Evolutionary conservation across 2,113 vertebrate genomes (phyloP).

Genomic region (Phrynosoma platyrhinos): DNA sequence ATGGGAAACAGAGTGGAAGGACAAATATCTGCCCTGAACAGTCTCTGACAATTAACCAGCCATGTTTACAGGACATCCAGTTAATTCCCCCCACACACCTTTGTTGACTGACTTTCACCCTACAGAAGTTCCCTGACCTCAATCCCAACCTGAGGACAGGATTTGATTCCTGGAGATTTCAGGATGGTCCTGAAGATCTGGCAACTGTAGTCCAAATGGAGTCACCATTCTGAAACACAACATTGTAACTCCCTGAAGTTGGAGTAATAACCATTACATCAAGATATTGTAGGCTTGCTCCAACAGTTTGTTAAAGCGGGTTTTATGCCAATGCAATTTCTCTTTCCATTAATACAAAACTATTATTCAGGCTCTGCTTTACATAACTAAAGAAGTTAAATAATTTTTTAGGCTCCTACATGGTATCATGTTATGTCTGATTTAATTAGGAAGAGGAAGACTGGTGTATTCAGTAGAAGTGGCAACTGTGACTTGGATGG

Average conservation of each 20-base stretch:
- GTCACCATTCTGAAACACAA: too few species aligned
- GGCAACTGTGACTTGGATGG: background rate
- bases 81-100: too few species aligned
- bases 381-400: background rate
- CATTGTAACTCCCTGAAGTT: background rate
- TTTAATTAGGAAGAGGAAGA: conserved; percentile 1
- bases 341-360: conserved; percentile 22
- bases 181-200: too few species aligned
- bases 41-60: too few species aligned
- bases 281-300: background rate
- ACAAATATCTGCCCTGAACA: too few species aligned
- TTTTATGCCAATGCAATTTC: background rate
- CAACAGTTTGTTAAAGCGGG: background rate
- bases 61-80: too few species aligned
- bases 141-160: too few species aligned
- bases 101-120: too few species aligned
- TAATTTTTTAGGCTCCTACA: conserved; percentile 5
- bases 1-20: too few species aligned
- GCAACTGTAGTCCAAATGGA: too few species aligned
- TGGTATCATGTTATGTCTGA: background rate
- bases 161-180: too few species aligned
- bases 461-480: background rate
- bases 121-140: too few species aligned
- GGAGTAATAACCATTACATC: background rate
- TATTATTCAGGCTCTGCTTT: conserved; percentile 24